Conservation (phyloP, 2,888 invertebrate species). For the Cephus runcator region DNA sequence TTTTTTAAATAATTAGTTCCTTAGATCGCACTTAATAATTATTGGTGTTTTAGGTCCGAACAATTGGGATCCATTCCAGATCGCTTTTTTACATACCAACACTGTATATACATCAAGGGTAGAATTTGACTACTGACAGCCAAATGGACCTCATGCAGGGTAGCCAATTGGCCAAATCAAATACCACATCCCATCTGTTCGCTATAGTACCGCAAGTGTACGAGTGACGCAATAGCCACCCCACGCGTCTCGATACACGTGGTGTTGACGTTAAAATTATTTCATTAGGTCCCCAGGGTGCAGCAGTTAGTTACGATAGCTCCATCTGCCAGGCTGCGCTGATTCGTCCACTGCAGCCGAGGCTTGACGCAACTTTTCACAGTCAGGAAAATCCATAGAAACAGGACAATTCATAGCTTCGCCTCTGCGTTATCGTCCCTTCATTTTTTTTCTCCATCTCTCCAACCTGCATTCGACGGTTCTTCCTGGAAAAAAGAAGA, state of each 20-base stretch:
- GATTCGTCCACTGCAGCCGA: not conserved
- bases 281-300: constrained; percentile 33
- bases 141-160: constrained; percentile 36
- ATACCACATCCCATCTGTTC: constrained; percentile 42
- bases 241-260: constrained; percentile 11
- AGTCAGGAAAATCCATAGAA: not conserved
- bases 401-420: not conserved
- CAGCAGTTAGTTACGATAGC: constrained; percentile 11
- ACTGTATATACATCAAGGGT: constrained; percentile 13
- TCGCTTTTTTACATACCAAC: not conserved
- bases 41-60: not conserved
- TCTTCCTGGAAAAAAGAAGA: not conserved
- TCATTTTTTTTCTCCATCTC: no score
- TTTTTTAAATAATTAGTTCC: not conserved
- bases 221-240: constrained; percentile 24
- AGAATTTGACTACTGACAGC: constrained; percentile 11
- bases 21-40: no score
- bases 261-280: constrained; percentile 40
- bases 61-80: not conserved
- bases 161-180: constrained; percentile 47
- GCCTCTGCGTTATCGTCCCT: no score
- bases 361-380: not conserved
- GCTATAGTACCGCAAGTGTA: constrained; percentile 25
- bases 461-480: not conserved
- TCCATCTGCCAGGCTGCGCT: constrained; percentile 18